These are phyloP conservation scores for Gavia stellata DNA, from an alignment of 2,113 vertebrate species.

Conservation along the genomic window DNA sequence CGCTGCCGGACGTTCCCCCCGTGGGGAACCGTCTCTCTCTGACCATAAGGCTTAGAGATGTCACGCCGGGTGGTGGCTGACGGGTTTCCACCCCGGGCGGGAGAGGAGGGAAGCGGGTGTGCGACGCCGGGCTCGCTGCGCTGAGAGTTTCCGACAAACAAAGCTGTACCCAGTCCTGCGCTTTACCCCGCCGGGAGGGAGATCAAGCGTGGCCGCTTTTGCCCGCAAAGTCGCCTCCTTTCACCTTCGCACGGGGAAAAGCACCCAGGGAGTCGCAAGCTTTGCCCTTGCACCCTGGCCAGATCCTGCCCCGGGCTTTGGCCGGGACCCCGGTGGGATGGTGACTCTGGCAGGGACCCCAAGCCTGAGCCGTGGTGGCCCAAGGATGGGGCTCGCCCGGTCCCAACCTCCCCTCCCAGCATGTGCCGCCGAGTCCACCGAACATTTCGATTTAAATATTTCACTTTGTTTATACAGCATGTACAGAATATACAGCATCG, in stretches of 20 bases:
- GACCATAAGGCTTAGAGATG: neutral
- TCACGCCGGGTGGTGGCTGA: neutral
- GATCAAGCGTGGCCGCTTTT: fast-evolving
- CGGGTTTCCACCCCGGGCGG: neutral
- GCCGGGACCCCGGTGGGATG: neutral
- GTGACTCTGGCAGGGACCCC: neutral
- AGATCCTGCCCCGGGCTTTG: neutral
- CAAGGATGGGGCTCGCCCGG: neutral
- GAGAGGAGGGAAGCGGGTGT: neutral
- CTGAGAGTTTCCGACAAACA: neutral
- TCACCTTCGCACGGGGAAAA: neutral
- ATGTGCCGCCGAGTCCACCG: neutral
- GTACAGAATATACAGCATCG: constrained; percentile 35
- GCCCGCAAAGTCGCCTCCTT: neutral
- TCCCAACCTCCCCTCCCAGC: neutral
- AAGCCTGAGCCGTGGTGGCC: neutral
- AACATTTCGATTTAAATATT: neutral
- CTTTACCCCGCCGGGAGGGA: neutral
- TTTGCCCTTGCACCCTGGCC: fast-evolving
- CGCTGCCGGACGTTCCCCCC: neutral
- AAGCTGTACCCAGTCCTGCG: neutral
- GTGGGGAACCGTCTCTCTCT: neutral
- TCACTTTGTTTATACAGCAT: constrained; percentile 40
- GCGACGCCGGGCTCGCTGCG: fast-evolving
- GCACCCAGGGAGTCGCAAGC: neutral